Evolutionary conservation across 1,140 invertebrate genomes (phyloP).

Genomic region (Diorhabda carinulata): DNA sequence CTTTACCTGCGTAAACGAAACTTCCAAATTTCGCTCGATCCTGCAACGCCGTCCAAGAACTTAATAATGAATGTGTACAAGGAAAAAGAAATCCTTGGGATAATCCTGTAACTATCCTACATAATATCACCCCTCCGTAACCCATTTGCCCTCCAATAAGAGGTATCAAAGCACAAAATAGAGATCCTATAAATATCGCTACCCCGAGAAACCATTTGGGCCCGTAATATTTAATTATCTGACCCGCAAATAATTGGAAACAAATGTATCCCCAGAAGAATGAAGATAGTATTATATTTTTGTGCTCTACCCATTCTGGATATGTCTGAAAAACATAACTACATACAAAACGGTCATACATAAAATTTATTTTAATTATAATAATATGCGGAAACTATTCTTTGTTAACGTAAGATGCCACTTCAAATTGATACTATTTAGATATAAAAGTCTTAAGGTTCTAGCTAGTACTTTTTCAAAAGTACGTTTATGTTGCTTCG

Average conservation of each 20-base stretch:
- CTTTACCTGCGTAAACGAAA: slow-evolving; percentile 57
- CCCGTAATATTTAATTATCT: slow-evolving; percentile 60
- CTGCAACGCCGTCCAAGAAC: slow-evolving; percentile 68
- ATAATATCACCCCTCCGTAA: slow-evolving; percentile 58
- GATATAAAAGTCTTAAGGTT: no score
- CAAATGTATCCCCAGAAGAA: slow-evolving; percentile 62
- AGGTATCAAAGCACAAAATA: slow-evolving; percentile 53
- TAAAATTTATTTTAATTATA: background rate
- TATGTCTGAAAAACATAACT: slow-evolving; percentile 35
- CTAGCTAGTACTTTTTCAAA: no score
- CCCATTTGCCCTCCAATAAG: slow-evolving; percentile 47
- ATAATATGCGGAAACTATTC: background rate
- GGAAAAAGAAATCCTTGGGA: slow-evolving; percentile 77
- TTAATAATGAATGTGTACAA: slow-evolving; percentile 70
- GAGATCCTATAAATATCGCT: slow-evolving; percentile 52
- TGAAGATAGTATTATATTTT: slow-evolving; percentile 57
- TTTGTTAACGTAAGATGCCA: background rate
- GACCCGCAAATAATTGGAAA: slow-evolving; percentile 62
- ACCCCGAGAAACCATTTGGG: slow-evolving; percentile 58
- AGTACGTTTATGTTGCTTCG: no score
- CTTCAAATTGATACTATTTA: background rate
- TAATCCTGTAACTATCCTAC: slow-evolving; percentile 71
- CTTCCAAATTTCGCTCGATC: slow-evolving; percentile 58
- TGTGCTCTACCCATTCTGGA: slow-evolving; percentile 45
- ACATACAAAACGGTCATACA: background rate